These are phyloP conservation scores for Sylvia atricapilla DNA, from an alignment of 2,113 vertebrate species.

Conservation along the genomic window DNA sequence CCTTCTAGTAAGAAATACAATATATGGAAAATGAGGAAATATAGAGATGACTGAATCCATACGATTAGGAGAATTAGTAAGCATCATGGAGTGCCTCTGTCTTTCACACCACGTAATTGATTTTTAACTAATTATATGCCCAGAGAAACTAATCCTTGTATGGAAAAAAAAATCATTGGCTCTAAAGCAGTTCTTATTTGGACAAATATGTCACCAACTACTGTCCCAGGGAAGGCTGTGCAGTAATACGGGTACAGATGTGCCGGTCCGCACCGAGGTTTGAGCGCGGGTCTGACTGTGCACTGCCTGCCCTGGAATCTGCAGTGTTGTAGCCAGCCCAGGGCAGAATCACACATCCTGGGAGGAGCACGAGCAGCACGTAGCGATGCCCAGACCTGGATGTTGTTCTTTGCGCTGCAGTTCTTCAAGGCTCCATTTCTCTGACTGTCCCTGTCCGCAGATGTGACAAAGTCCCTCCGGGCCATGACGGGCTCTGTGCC, in stretches of 20 bases:
- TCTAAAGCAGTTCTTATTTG: neutral
- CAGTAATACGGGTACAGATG: neutral
- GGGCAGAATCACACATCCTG: neutral
- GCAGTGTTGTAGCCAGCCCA: neutral
- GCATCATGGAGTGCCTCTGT: neutral
- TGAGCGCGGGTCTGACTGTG: neutral
- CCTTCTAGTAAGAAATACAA: neutral
- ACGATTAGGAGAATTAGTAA: neutral
- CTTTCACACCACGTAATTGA: conserved; percentile 11
- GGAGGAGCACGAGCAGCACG: neutral
- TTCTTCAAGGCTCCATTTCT: neutral
- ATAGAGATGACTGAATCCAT: neutral
- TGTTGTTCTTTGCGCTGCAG: neutral
- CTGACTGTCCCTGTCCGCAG: neutral
- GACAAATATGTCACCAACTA: neutral
- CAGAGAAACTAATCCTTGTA: neutral
- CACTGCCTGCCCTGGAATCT: neutral
- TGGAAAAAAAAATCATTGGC: neutral
- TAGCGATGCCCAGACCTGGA: neutral
- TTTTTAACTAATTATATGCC: conserved; percentile 1
- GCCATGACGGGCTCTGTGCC: fast-evolving
- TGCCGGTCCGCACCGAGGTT: neutral
- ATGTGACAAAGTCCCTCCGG: neutral
- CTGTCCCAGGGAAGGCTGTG: neutral
- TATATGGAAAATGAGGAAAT: neutral